These are phyloP conservation scores for Clivina fossor DNA, from an alignment of 2,888 invertebrate genomes.

Conservation along the genomic window DNA sequence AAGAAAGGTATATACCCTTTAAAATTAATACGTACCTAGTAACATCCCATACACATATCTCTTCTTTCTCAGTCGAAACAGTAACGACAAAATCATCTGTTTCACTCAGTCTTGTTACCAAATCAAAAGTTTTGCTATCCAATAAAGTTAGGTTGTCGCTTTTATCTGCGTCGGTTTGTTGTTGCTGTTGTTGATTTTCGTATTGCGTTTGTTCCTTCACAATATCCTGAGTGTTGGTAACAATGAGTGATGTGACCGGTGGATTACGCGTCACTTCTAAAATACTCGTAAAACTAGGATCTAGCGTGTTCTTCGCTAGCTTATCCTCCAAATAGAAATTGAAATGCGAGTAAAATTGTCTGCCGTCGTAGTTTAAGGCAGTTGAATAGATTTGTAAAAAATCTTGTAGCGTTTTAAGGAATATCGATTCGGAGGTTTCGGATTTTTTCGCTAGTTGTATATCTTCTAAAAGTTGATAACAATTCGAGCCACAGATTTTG, in stretches of 20 bases:
- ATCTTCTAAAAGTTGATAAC: conserved; percentile 76
- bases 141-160: too few species aligned
- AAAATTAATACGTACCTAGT: conserved; percentile 52
- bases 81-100: conserved; percentile 74
- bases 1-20: too few species aligned
- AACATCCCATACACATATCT: conserved; percentile 82
- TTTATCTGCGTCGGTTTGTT: conserved; percentile 8
- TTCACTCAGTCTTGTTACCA: conserved; percentile 64
- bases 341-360: conserved; percentile 78
- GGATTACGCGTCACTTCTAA: conserved; percentile 57
- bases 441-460: conserved; percentile 60
- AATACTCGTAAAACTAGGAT: conserved; percentile 49
- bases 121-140: conserved; percentile 57
- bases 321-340: conserved; percentile 55
- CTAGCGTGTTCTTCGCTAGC: conserved; percentile 46
- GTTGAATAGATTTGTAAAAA: conserved; percentile 71
- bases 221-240: conserved; percentile 52
- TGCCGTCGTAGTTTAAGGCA: conserved; percentile 77
- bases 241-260: conserved; percentile 64
- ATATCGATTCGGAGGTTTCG: conserved; percentile 49
- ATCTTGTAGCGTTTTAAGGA: conserved; percentile 64
- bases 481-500: conserved; percentile 76
- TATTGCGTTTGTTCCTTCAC: conserved; percentile 27
- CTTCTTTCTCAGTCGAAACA: conserved; percentile 71
- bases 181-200: conserved; percentile 33